Evolutionary conservation across 2,888 invertebrate genomes (phyloP).

Genomic region (Drosophila sordidapex): DNA sequence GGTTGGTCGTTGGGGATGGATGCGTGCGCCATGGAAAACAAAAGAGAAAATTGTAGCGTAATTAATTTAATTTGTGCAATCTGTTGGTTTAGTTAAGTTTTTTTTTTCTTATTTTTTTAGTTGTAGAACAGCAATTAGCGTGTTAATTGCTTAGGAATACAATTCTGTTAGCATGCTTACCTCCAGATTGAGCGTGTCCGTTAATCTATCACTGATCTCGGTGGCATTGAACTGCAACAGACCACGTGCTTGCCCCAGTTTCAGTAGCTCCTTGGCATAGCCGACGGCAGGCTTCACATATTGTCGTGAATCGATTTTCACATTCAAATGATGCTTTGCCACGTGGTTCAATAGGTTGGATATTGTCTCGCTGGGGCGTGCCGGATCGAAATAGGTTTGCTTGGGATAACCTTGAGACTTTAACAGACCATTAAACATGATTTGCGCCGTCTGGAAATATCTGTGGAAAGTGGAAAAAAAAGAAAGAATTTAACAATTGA

Average conservation of each 20-base stretch:
- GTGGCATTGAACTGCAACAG: slow-evolving; percentile 89
- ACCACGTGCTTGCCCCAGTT: slow-evolving; percentile 89
- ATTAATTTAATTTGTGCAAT: slow-evolving; percentile 72
- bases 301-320: slow-evolving; percentile 89
- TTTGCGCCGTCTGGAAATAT: slow-evolving; percentile 89
- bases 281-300: slow-evolving; percentile 91
- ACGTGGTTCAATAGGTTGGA: slow-evolving; percentile 89
- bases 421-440: slow-evolving; percentile 90
- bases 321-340: slow-evolving; percentile 89
- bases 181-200: slow-evolving; percentile 92
- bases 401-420: slow-evolving; percentile 91
- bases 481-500: slow-evolving; percentile 32
- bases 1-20: slow-evolving; percentile 31
- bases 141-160: slow-evolving; percentile 27
- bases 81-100: slow-evolving; percentile 23
- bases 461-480: slow-evolving; percentile 84
- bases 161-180: slow-evolving; percentile 62
- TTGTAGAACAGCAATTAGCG: slow-evolving; percentile 11
- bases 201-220: slow-evolving; percentile 90
- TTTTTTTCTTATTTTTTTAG: slow-evolving; percentile 3
- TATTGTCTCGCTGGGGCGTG: slow-evolving; percentile 89
- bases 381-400: slow-evolving; percentile 88
- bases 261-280: slow-evolving; percentile 90
- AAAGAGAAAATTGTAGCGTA: slow-evolving; percentile 65
- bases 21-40: slow-evolving; percentile 35